Base-by-base conservation (phyloP, 2,888 invertebrate genomes). In the Tiphia femorata region DNA sequence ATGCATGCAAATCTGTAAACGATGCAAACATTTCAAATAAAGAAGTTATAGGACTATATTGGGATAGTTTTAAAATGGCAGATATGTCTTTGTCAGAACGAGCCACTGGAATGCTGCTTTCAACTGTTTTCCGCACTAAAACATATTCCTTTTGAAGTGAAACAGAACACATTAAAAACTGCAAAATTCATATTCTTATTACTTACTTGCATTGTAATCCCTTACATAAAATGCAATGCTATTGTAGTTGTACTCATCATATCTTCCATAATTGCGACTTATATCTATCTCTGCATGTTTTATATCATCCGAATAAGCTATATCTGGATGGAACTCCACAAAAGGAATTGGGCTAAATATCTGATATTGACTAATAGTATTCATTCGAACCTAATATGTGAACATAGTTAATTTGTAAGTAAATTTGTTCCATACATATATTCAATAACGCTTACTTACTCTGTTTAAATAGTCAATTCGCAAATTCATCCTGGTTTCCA, bases 321-420 rank as follows among this genome's bases (percentile, higher is more conserved):
- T 85, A 73, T 88, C 87, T 41, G 94, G 95, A 76, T 96, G 89
- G 85, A 92, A 96, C 78, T 95, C 93, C 73, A 92, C 88, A 84
- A 97, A 98, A 16, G 94, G 94, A 66, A 96, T 90, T n/a, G 97
- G 95, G 75, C 92, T 91, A 86, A 92, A 98, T 73, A 97, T 90
- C 86, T 97, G 97, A 84, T 90, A 92, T 65, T 92, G 92, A 67
- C 86, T 85, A 63, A 98, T 95, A 2, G 96, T 96, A 84, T 97
- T 98, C 94, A 98, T 96, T 57, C 97, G 90, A 8, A 96, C 93
- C 92, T 92, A 42, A n/a, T 2, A 44, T 19, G 10, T 21, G 29
- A 38, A 29, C 30, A 44, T 29, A 60, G 56, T 37, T 14, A 33
- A 48, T 58, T 16, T 42, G 23, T 47, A 21, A 20, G 37, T 8